Conservation (phyloP, 2,113 vertebrate genomes). For the Cyprinodon variegatus region DNA sequence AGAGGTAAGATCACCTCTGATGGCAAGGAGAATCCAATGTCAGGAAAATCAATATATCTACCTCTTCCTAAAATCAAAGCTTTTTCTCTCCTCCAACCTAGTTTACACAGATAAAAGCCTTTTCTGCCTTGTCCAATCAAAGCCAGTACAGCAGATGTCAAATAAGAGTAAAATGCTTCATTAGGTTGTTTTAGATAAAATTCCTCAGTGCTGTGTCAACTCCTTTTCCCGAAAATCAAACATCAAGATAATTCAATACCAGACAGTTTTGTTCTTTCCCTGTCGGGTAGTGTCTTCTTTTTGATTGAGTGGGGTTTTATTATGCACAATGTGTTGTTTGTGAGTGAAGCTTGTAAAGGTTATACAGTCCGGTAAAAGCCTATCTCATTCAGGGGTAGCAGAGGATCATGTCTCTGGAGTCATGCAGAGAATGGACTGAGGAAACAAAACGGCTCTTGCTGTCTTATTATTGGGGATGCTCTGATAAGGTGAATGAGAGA, state of each 20-base stretch:
- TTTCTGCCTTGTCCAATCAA: conserved; percentile 48
- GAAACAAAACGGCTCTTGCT: conserved; percentile 69
- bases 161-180: conserved; percentile 12
- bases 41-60: conserved; percentile 70
- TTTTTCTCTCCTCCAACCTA: conserved; percentile 26
- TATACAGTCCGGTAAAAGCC: conserved; percentile 62
- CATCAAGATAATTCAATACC: conserved; percentile 14
- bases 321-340: conserved; percentile 53
- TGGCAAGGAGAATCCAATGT: conserved; percentile 72
- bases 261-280: conserved; percentile 14
- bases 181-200: conserved; percentile 35
- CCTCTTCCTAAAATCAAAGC: conserved; percentile 62
- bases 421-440: conserved; percentile 49
- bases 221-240: background rate
- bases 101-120: conserved; percentile 52
- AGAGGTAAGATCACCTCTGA: conserved; percentile 61
- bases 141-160: conserved; percentile 42
- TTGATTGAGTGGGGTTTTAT: conserved; percentile 55
- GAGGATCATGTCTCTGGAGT: conserved; percentile 59
- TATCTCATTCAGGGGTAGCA: conserved; percentile 59
- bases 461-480: conserved; percentile 62
- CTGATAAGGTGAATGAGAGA: conserved; percentile 55
- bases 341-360: conserved; percentile 61
- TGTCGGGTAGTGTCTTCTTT: conserved; percentile 44
- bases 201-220: background rate